Conservation (phyloP, 2,888 invertebrate species). For the Spodoptera littoralis region DNA sequence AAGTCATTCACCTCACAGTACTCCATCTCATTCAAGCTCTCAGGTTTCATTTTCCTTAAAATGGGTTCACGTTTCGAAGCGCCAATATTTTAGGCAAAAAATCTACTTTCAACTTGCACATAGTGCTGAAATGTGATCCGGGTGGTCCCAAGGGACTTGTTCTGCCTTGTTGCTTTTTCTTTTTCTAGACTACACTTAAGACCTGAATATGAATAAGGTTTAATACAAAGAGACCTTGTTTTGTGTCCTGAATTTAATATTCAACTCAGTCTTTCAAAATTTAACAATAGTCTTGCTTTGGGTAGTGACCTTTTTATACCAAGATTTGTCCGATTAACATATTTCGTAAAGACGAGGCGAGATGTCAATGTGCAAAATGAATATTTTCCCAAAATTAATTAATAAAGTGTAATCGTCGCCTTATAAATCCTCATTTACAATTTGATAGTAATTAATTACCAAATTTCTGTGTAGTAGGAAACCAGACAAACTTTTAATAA, state of each 20-base stretch:
- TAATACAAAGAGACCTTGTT: background rate
- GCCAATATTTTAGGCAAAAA: conserved; percentile 11
- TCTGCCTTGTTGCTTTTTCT: conserved; percentile 13
- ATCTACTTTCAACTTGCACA: conserved; percentile 4
- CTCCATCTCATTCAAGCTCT: background rate
- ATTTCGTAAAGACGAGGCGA: no score
- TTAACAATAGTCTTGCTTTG: no score
- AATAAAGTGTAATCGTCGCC: no score
- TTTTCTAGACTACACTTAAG: conserved; percentile 11
- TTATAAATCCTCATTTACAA: no score
- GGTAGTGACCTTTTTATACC: no score
- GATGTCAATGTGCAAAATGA: no score
- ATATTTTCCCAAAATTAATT: no score
- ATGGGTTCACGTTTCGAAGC: conserved; percentile 22
- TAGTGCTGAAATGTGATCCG: conserved; percentile 14
- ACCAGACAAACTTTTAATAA: background rate
- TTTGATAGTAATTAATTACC: no score
- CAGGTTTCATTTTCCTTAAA: conserved; percentile 7
- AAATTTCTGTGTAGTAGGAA: background rate
- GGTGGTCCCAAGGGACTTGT: conserved; percentile 9
- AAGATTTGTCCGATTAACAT: no score
- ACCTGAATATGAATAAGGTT: conserved; percentile 24
- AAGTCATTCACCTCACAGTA: background rate
- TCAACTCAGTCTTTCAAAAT: no score
- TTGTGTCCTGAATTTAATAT: background rate